Evolutionary conservation across 2,113 vertebrate species (phyloP).

Genomic region (Sylvicapra grimmia): DNA sequence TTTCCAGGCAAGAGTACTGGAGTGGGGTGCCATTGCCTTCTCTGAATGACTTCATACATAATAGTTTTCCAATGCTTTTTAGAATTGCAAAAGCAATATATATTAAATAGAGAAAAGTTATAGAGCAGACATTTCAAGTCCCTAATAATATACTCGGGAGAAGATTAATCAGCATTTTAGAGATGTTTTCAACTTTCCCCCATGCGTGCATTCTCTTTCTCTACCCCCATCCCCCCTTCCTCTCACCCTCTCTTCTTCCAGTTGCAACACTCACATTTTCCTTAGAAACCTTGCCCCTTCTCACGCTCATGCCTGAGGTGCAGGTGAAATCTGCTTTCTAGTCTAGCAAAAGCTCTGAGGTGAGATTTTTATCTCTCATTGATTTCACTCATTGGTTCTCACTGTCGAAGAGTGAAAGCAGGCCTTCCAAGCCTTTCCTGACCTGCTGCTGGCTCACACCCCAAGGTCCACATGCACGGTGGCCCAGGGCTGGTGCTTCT

Average conservation of each 20-base stretch:
- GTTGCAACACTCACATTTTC: not conserved
- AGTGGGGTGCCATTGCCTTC: no score
- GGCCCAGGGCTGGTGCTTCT: accelerated
- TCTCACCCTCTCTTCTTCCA: not conserved
- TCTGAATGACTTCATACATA: not conserved
- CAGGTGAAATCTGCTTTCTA: not conserved
- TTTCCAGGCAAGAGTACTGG: no score
- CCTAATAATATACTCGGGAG: not conserved
- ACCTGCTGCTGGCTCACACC: not conserved
- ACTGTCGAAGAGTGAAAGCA: not conserved
- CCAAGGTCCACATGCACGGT: accelerated
- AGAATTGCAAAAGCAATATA: not conserved
- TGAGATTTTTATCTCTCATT: accelerated
- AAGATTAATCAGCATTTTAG: not conserved
- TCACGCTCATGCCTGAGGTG: accelerated
- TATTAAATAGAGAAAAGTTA: not conserved
- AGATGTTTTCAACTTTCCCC: not conserved
- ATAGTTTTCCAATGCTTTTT: not conserved
- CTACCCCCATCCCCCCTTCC: accelerated
- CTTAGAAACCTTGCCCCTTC: not conserved
- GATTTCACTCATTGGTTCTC: not conserved
- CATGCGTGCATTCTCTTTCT: accelerated
- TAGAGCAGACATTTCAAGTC: not conserved
- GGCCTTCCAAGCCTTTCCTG: not conserved
- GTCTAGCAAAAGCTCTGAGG: not conserved